phyloP scores from a whole-genome alignment of 2,113 vertebrate species.

The Rhinogobius similis region DNA sequence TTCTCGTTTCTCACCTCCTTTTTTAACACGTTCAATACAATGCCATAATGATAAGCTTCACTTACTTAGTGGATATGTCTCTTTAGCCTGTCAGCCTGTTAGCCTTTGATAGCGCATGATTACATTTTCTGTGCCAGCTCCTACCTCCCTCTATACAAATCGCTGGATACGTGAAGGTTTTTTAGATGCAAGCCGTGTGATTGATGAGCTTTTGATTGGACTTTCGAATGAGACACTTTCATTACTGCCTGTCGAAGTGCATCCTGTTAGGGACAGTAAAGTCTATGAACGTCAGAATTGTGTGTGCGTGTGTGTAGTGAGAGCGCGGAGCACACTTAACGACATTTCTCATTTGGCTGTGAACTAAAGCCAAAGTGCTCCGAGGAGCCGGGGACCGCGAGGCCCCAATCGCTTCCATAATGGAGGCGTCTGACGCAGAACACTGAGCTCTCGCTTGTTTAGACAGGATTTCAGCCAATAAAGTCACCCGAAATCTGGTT shows the following conservation, averaged over 20 bases:
- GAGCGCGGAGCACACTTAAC: conserved; percentile 59
- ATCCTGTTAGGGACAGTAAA: conserved; percentile 71
- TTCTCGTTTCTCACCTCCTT: conserved; percentile 13
- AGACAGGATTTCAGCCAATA: conserved; percentile 45
- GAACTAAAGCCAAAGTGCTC: conserved; percentile 38
- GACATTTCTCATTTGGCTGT: conserved; percentile 66
- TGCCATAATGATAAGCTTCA: conserved; percentile 12
- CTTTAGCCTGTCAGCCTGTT: conserved; percentile 36
- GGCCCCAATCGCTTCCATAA: conserved; percentile 48
- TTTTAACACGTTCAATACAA: conserved; percentile 1
- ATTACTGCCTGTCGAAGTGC: conserved; percentile 75
- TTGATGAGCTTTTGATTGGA: conserved; percentile 79
- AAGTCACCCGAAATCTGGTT: conserved; percentile 48
- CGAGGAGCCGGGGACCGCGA: conserved; percentile 45
- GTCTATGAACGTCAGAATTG: conserved; percentile 35
- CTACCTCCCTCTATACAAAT: conserved; percentile 36
- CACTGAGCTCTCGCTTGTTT: conserved; percentile 28
- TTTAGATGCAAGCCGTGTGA: conserved; percentile 63
- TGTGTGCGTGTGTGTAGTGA: conserved; percentile 25
- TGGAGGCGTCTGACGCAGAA: conserved; percentile 40
- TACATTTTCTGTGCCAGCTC: conserved; percentile 52
- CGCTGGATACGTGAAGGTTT: conserved; percentile 28
- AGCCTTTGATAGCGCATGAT: conserved; percentile 59
- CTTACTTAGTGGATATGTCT: conserved; percentile 13
- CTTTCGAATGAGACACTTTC: conserved; percentile 75